Conservation (phyloP, 2,113 vertebrate genomes). For the Sminthopsis crassicaudata region DNA sequence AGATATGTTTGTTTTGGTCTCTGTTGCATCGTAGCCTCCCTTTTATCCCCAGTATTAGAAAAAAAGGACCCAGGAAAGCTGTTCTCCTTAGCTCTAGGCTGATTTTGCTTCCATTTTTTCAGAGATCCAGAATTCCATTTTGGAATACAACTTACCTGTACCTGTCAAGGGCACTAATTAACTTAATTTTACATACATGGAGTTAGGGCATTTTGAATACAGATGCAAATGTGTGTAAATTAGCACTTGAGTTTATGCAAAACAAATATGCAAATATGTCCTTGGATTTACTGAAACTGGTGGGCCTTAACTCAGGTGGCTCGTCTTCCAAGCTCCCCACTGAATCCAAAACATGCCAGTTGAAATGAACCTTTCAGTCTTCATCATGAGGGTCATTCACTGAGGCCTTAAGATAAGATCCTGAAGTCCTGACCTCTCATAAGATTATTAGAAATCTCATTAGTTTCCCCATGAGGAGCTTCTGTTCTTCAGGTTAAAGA, state of each 20-base stretch:
- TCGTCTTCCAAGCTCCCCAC: constrained; percentile 45
- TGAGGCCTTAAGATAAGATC: constrained; percentile 67
- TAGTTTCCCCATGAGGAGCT: constrained; percentile 55
- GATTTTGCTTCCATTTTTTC: not conserved
- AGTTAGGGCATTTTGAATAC: constrained; percentile 70
- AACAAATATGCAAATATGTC: constrained; percentile 74
- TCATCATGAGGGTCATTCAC: constrained; percentile 58
- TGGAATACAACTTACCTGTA: not conserved
- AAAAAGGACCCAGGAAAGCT: not conserved
- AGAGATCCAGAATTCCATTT: not conserved
- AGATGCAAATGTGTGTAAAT: constrained; percentile 66
- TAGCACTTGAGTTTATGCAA: constrained; percentile 71
- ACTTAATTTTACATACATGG: constrained; percentile 72
- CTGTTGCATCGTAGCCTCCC: not conserved
- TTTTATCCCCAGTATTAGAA: not conserved
- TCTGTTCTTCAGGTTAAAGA: constrained; percentile 46
- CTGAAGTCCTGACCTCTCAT: constrained; percentile 44
- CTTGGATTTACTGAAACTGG: constrained; percentile 70
- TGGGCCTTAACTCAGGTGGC: constrained; percentile 70
- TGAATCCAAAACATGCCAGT: constrained; percentile 65
- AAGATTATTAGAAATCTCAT: constrained; percentile 67
- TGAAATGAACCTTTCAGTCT: constrained; percentile 64
- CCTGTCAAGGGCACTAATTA: constrained; percentile 65
- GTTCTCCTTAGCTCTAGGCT: not conserved
- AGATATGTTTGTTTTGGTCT: not conserved